Evolutionary conservation across 2,888 invertebrate genomes (phyloP).

Genomic region (Watsonalla binaria): DNA sequence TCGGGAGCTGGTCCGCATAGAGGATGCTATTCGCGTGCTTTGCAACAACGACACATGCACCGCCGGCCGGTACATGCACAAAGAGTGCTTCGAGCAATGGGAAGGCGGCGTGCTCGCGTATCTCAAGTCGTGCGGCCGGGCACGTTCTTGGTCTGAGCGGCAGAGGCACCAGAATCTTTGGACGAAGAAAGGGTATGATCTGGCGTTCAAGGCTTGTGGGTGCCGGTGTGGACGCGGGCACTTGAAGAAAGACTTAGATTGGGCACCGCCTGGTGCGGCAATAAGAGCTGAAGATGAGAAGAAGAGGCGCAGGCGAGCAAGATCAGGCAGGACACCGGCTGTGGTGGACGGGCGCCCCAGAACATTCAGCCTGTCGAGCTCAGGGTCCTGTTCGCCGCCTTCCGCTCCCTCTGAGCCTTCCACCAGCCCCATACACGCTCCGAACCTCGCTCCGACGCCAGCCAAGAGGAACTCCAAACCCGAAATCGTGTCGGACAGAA

Average conservation of each 20-base stretch:
- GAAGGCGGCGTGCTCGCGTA: conserved; percentile 93
- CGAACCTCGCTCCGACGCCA: conserved; percentile 69
- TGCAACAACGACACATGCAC: conserved; percentile 97
- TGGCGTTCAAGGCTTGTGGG: conserved; percentile 96
- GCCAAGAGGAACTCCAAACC: conserved; percentile 86
- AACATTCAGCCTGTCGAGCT: conserved; percentile 87
- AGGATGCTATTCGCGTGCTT: conserved; percentile 91
- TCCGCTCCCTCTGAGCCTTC: conserved; percentile 87
- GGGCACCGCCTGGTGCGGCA: conserved; percentile 86
- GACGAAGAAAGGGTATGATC: conserved; percentile 98
- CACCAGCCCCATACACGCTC: conserved; percentile 83
- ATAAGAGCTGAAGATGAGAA: conserved; percentile 71
- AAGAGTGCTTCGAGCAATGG: conserved; percentile 96
- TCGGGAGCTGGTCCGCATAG: conserved; percentile 80
- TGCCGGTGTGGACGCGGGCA: conserved; percentile 96
- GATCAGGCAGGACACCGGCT: conserved; percentile 57
- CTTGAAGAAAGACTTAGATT: conserved; percentile 95
- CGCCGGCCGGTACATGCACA: conserved; percentile 95
- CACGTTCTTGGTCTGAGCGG: conserved; percentile 96
- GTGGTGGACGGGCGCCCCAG: conserved; percentile 79
- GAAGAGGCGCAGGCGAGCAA: conserved; percentile 62
- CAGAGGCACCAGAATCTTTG: conserved; percentile 96
- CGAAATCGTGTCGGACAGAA: conserved; percentile 87
- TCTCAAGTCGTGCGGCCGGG: conserved; percentile 93
- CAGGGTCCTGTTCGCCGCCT: conserved; percentile 90